Evolutionary conservation across 2,888 invertebrate genomes (phyloP).

Genomic region (Orthonevra nobilis): DNA sequence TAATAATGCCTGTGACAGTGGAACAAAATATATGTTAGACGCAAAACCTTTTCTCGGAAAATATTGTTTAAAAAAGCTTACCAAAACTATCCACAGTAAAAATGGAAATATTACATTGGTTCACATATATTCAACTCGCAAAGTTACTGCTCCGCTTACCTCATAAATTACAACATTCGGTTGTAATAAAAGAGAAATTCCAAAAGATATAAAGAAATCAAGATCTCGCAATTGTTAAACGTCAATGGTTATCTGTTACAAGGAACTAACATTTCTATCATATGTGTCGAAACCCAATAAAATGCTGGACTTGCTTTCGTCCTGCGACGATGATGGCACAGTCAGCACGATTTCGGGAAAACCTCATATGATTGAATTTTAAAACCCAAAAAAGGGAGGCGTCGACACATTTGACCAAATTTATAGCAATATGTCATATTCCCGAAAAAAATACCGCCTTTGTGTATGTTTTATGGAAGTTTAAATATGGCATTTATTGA

Average conservation of each 20-base stretch:
- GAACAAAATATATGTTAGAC: slow-evolving; percentile 44
- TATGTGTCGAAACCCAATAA: slow-evolving; percentile 3
- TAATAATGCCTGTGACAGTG: slow-evolving; percentile 30
- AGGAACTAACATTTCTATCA: slow-evolving; percentile 28
- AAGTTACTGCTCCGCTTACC: neutral
- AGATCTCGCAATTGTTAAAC: neutral
- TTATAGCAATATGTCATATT: slow-evolving; percentile 34
- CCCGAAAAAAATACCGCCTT: neutral
- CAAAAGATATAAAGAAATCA: neutral
- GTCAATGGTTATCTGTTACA: slow-evolving; percentile 47
- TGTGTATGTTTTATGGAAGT: neutral
- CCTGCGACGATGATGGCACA: slow-evolving; percentile 6
- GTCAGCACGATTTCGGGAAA: slow-evolving; percentile 14
- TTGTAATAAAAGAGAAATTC: slow-evolving; percentile 1
- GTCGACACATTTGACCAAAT: slow-evolving; percentile 60
- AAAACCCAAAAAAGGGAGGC: slow-evolving; percentile 56
- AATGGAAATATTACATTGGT: slow-evolving; percentile 35
- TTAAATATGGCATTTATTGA: neutral
- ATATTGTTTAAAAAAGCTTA: slow-evolving; percentile 20
- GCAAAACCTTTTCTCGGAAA: slow-evolving; percentile 38
- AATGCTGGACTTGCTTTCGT: slow-evolving; percentile 45
- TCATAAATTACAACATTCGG: neutral
- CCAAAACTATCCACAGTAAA: slow-evolving; percentile 25
- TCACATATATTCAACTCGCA: slow-evolving; percentile 2
- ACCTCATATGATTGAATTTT: slow-evolving; percentile 41